phyloP scores from a whole-genome alignment of 2,113 vertebrate species.

The Campylomormyrus numenius region DNA sequence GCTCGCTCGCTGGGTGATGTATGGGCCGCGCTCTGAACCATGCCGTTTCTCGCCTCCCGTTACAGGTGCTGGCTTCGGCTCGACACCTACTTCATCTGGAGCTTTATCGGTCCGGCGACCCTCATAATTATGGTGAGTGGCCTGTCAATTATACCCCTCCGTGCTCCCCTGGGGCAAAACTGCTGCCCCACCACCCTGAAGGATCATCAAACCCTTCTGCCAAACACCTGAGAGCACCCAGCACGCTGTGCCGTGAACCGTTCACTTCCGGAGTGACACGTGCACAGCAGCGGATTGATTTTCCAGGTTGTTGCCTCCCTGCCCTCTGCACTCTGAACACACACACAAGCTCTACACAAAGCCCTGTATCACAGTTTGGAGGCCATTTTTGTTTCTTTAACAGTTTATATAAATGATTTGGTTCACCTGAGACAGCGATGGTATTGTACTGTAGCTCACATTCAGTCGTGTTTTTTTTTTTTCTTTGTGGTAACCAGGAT shows the following conservation, averaged over 20 bases:
- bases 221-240: conserved; percentile 41
- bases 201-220: conserved; percentile 59
- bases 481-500: background rate
- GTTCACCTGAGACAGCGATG: background rate
- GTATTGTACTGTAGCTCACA: background rate
- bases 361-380: background rate
- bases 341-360: background rate
- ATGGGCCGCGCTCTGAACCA: conserved; percentile 59
- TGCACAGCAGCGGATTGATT: background rate
- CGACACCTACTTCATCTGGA: conserved; percentile 99
- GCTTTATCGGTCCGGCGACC: conserved; percentile 98
- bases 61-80: conserved; percentile 97
- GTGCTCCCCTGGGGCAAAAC: conserved; percentile 64
- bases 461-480: background rate
- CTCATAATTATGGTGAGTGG: conserved; percentile 98
- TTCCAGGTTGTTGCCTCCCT: background rate
- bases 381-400: background rate
- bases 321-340: background rate
- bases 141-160: conserved; percentile 68
- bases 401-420: background rate
- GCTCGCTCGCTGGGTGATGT: conserved; percentile 57
- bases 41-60: conserved; percentile 55
- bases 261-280: background rate
- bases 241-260: background rate
- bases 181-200: conserved; percentile 38